Conservation (phyloP, 2,888 invertebrate species). For the Scelioninae gen. 2 region DNA sequence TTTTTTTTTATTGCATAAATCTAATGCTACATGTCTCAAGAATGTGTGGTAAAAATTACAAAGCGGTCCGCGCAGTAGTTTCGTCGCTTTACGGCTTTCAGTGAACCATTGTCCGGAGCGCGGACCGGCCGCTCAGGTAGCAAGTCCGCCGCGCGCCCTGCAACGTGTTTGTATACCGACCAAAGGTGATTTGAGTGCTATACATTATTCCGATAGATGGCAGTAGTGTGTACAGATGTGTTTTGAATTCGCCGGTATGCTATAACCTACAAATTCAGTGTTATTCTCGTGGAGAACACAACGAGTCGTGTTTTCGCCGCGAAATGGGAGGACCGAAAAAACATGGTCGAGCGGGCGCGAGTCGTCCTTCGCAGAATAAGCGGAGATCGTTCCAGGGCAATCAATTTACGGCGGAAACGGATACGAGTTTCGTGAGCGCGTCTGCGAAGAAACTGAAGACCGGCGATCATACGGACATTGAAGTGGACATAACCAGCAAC, state of each 20-base stretch:
- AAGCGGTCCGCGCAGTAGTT: no score
- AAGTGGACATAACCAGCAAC: slow-evolving; percentile 9
- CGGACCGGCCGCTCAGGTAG: no score
- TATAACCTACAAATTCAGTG: slow-evolving; percentile 28
- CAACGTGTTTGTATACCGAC: no score
- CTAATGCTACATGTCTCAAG: no score
- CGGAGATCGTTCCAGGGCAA: slow-evolving; percentile 13
- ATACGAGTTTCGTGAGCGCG: slow-evolving; percentile 15
- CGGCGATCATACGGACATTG: background rate
- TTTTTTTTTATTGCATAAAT: no score
- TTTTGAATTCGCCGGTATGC: slow-evolving; percentile 27
- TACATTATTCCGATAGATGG: slow-evolving; percentile 6
- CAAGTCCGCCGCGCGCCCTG: no score
- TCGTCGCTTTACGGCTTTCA: no score
- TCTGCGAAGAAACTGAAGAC: slow-evolving; percentile 25
- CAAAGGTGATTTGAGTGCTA: slow-evolving; percentile 2
- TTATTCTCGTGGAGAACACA: slow-evolving; percentile 10
- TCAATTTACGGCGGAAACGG: slow-evolving; percentile 24
- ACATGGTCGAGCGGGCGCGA: no score
- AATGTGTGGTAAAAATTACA: no score
- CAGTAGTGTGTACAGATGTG: slow-evolving; percentile 19
- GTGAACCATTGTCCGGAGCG: no score
- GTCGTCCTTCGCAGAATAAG: no score
- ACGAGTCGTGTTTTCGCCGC: background rate
- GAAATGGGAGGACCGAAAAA: slow-evolving; percentile 24